Base-by-base conservation (phyloP, 2,797 vertebrate genomes). In the Dendrocincla fuliginosa region DNA sequence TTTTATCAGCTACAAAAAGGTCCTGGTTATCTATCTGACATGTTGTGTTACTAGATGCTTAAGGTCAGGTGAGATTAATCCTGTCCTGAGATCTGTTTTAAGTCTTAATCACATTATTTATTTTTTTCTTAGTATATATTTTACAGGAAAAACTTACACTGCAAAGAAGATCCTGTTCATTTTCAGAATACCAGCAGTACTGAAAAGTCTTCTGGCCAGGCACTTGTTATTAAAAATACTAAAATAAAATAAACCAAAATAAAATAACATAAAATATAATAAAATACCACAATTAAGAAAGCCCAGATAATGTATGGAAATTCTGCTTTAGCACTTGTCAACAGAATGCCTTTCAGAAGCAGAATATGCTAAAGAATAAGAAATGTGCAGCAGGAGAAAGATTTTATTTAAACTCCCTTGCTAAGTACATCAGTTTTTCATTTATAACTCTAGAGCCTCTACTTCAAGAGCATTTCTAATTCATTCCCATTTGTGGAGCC, bases 391-490 rank as follows among this genome's bases (percentile, higher is more conserved):
- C 57, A 68, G 23, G 69, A 96, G 37, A 87, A 92, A 87, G 28
- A 67, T 37, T 88, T 93, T 91, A 39, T 75, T 33, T 87, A 67
- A 96, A 74, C 32, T 76, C 6, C 18, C 61, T 94, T 88, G 60
- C 55, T 78, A 92, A 94, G 35, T 77, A 74, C 84, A 77, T 95
- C 87, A 77, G 44, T 92, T 97, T 96, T 89, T 50, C 49, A 8
- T 96, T 96, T 97, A 73, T 92, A 93, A 96, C 71, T 97, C 70
- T 88, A 91, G 50, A 77, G 49, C 75, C 63, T 60, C 55, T 89
- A 63, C 80, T 94, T 79, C 56, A 89, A 96, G 64, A 90, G 84
- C 79, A 95, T 97, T 97, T 96, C 95, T 95, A 96, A 97, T 97
- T 97, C 92, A 87, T 96, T 97, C 83, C 93, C 88, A 92, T 94